Conservation (phyloP, 2,797 vertebrate genomes). For the Petrocephalus schoutedeni region DNA sequence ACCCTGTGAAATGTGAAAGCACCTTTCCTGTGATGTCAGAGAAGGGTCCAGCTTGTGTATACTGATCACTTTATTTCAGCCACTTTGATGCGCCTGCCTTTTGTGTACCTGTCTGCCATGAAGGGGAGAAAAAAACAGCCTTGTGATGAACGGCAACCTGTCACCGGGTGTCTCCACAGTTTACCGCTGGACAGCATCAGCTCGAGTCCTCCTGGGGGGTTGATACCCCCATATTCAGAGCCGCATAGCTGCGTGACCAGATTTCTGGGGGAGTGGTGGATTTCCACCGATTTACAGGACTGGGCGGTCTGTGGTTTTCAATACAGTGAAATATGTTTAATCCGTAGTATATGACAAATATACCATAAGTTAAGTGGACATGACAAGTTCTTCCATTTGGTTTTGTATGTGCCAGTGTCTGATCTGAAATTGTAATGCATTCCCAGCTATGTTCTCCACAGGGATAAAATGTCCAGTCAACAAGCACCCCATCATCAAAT, state of each 20-base stretch:
- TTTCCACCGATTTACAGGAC: neutral
- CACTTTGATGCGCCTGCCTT: neutral
- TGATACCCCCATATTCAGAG: neutral
- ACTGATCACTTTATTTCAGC: neutral
- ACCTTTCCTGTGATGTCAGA: neutral
- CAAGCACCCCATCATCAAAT: neutral
- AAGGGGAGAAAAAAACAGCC: neutral
- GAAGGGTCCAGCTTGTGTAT: neutral
- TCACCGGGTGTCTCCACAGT: neutral
- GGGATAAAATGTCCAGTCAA: neutral
- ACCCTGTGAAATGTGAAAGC: neutral
- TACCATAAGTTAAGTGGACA: neutral
- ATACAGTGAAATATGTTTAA: neutral
- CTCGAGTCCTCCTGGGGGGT: neutral
- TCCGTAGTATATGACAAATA: neutral
- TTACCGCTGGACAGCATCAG: neutral
- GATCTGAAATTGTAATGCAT: neutral
- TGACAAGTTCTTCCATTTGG: neutral
- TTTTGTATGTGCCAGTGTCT: neutral
- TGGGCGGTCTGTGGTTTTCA: neutral
- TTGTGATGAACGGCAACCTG: neutral
- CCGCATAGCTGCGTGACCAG: neutral
- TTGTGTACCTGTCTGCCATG: neutral
- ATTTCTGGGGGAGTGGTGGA: neutral
- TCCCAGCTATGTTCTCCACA: neutral